These are phyloP conservation scores for Rattus rattus DNA, from an alignment of 2,113 vertebrate species.

Conservation along the genomic window DNA sequence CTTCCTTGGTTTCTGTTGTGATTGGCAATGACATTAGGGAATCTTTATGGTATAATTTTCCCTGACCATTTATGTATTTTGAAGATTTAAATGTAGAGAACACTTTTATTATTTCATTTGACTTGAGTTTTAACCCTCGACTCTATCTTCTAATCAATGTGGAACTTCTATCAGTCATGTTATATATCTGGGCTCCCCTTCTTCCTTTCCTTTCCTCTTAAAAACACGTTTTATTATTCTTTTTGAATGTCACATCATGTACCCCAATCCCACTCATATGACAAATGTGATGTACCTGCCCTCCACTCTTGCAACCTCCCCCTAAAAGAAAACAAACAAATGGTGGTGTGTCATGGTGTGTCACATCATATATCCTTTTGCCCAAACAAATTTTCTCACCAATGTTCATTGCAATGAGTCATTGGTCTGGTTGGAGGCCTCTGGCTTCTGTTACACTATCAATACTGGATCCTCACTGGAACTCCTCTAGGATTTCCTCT, in stretches of 20 bases:
- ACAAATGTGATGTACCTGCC: not conserved
- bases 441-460: not conserved
- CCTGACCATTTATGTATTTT: not conserved
- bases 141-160: not conserved
- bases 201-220: too few species aligned
- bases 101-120: not conserved
- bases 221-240: not conserved
- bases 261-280: not conserved
- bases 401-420: not conserved
- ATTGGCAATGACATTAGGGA: too few species aligned
- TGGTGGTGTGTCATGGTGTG: not conserved
- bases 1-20: not conserved
- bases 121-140: not conserved
- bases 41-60: not conserved
- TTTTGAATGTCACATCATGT: not conserved
- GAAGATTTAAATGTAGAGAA: not conserved
- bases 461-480: not conserved
- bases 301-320: not conserved
- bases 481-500: not conserved
- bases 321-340: not conserved
- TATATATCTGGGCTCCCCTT: not conserved
- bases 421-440: not conserved
- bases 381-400: not conserved
- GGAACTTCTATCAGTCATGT: not conserved
- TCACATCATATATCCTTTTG: not conserved